Base-by-base conservation (phyloP, 2,888 invertebrate species). In the Paralinhomoeus sp. region DNA sequence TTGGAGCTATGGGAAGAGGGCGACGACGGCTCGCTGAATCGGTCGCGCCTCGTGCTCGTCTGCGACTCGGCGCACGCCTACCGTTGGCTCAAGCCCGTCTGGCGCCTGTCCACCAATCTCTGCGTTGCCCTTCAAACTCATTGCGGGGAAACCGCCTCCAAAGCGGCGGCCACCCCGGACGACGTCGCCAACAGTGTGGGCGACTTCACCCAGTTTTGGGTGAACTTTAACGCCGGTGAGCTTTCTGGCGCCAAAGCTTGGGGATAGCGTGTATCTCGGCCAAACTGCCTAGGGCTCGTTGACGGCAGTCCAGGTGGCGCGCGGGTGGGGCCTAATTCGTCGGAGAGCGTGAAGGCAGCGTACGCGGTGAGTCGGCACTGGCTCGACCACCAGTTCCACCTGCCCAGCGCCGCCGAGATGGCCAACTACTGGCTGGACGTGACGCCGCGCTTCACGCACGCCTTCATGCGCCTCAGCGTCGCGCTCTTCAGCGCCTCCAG, bases 321-420 rank as follows among this genome's bases (percentile, higher is more conserved):
- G n/a, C n/a, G n/a, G n/a, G n/a, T n/a, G n/a, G n/a, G n/a, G n/a
- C n/a, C n/a, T n/a, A n/a, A n/a, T n/a, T n/a, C n/a, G 36, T 3
- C 9, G 9, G 20, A 17, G 5, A 17, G 18, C 38, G 21, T 60
- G 12, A 42, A 52, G 24, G 54, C 58, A 2, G 38, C 57, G 17
- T 64, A 60, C 50, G 53, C 50, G 35, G 57, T 61, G 1, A 62
- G 62, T 1, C 51, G 48, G 18, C 44, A 41, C 37, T 64, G 63
- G 63, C 56, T 61, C 1, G 57, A 61, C 46, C 63, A 63, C 45
- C 50, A 53, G 22, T 62, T 63, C 48, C 59, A 58, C 48, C 50
- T 57, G 27, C 64, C 63, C 2, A 61, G 58, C 1, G 47, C 48
- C 2, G 53, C 58, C 20, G 64, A 64, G 41, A 56, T 61, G 24